Evolutionary conservation across 1,140 invertebrate genomes (phyloP), one percentile per base, ranked within the genome.

Genomic region (Cataglyphis hispanica): DNA sequence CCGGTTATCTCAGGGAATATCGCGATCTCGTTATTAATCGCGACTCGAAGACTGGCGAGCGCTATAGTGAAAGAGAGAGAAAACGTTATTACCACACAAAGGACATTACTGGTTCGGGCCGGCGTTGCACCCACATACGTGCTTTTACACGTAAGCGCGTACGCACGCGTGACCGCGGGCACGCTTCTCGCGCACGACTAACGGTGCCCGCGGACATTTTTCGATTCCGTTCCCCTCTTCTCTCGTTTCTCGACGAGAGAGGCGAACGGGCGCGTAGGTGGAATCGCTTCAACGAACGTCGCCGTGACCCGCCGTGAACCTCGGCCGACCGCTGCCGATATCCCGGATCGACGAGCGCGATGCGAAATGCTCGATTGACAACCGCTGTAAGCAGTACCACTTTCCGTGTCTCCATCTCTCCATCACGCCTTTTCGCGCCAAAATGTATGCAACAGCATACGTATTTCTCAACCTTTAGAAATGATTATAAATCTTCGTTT

Each of bases 281-380:
- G 84, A 90, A 91, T 89, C 76, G 89, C 72, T 81, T 70, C 66
- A 78, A 80, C 83, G 86, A 83, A 83, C 88, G 89, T 90, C 89
- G 83, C 84, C 89, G 67, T 90, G 89, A 90, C 89, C 89, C 76
- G 88, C 87, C 84, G 86, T 91, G 31, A 91, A 91, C 90, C 88
- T 87, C 87, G 85, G 87, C 88, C 87, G 86, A 84, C 87, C 67
- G 53, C 78, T 60, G 78, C 83, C 91, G 90, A 92, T 91, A 92
- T 87, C 86, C 87, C 87, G 85, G 89, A 92, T 92, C 90, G 87
- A 77, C 87, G 76, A 80, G 85, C 87, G 77, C 91, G 92, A 93
- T 92, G 86, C 90, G 90, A 90, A 92, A 91, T 89, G 88, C 87
- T 80, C 92, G 91, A 93, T 93, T 90, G 89, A 86, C 87, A 78